A percentile compares a stretch with the other conserved stretches of the same genome.
Evolutionary conservation across 2,888 invertebrate genomes (phyloP).

Genomic region (Drosophila emarginata): DNA sequence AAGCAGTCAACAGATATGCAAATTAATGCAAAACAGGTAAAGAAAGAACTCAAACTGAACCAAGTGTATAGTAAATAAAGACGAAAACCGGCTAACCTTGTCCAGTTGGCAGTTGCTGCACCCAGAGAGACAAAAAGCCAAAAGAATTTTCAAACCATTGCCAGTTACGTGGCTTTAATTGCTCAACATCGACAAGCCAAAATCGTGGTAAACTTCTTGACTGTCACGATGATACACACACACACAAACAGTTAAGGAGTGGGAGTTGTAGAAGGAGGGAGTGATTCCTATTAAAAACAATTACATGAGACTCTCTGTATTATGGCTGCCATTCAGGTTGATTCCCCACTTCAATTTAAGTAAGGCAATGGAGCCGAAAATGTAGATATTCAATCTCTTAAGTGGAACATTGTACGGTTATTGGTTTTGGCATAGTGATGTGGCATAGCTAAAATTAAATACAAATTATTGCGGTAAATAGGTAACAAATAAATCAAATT

Average conservation of each 20-base stretch:
- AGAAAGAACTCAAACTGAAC: conserved; percentile 16
- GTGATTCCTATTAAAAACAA: conserved; percentile 62
- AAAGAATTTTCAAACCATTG: conserved; percentile 70
- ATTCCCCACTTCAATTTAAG: conserved; percentile 32
- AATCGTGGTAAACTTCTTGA: conserved; percentile 20
- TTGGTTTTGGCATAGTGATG: conserved; percentile 40
- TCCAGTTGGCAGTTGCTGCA: conserved; percentile 58
- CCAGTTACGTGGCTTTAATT: conserved; percentile 63
- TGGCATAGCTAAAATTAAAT: conserved; percentile 50
- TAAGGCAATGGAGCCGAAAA: conserved; percentile 24
- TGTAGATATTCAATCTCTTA: conserved; percentile 31
- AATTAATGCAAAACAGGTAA: conserved; percentile 18
- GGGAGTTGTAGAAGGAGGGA: conserved; percentile 27
- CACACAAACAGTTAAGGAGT: conserved; percentile 33
- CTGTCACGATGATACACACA: conserved; percentile 58
- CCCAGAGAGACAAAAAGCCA: conserved; percentile 57
- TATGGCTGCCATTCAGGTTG: conserved; percentile 6
- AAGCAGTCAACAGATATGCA: conserved; percentile 44
- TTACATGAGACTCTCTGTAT: conserved; percentile 54
- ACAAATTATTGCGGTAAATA: conserved; percentile 63
- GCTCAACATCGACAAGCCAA: conserved; percentile 41
- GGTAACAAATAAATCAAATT: conserved; percentile 67
- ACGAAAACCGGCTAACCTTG: conserved; percentile 67
- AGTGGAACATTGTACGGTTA: conserved; percentile 68
- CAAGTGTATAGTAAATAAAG: not conserved